Percentiles rank a stretch among this genome's conserved stretches.
Evolutionary conservation across 2,113 vertebrate genomes (phyloP).

Genomic region (Sprattus sprattus): DNA sequence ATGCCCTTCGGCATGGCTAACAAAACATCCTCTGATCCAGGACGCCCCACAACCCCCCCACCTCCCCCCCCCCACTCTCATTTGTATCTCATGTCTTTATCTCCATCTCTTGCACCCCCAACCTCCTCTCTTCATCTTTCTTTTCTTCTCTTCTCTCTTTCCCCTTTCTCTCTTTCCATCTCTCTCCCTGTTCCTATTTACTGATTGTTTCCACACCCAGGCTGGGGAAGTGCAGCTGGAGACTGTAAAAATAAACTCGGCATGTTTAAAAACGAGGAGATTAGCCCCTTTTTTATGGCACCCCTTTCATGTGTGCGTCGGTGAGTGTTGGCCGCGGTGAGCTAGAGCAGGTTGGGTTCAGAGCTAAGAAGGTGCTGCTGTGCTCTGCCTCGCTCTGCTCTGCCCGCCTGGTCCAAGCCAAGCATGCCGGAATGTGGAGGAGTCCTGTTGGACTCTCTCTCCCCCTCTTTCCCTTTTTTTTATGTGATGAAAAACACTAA

Average conservation of each 20-base stretch:
- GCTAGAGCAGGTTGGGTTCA: conserved; percentile 46
- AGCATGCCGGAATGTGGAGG: conserved; percentile 33
- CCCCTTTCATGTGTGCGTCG: conserved; percentile 63
- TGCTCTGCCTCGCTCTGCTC: not conserved
- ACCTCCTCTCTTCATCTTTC: not conserved
- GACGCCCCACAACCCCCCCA: not conserved
- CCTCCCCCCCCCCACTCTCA: not conserved
- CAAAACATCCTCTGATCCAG: not conserved
- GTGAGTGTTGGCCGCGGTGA: conserved; percentile 54
- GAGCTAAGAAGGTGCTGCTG: conserved; percentile 28
- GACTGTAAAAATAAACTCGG: conserved; percentile 71
- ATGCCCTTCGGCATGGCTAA: conserved; percentile 49
- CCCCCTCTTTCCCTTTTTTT: not conserved
- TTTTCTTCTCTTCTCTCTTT: not conserved
- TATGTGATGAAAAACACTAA: conserved; percentile 51
- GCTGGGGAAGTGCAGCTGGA: conserved; percentile 62
- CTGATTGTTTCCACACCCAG: conserved; percentile 65
- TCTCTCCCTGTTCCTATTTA: conserved; percentile 30
- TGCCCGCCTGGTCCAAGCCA: conserved; percentile 24
- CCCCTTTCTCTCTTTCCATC: conserved; percentile 9
- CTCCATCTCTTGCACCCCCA: conserved; percentile 44
- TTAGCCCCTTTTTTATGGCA: conserved; percentile 64
- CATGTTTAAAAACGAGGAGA: conserved; percentile 62
- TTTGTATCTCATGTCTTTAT: conserved; percentile 43
- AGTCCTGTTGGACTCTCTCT: not conserved